Conservation (phyloP, 2,888 invertebrate genomes). For the Lepetodrilus schrolli region DNA sequence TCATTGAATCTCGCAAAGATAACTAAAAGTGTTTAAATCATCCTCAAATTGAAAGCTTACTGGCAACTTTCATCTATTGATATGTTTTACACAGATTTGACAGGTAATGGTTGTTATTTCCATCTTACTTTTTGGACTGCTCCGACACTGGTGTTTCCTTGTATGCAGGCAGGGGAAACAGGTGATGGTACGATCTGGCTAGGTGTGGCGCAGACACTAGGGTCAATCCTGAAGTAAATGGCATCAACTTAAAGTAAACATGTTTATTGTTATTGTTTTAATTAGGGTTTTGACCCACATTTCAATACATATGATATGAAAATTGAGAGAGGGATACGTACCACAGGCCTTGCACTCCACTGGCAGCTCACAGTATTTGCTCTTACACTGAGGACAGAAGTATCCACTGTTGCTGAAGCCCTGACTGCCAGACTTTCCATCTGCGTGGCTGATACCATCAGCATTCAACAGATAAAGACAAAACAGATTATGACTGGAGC, state of each 20-base stretch:
- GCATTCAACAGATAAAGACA: too few species aligned
- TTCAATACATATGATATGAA: too few species aligned
- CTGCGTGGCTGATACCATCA: slow-evolving; percentile 91
- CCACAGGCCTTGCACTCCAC: slow-evolving; percentile 96
- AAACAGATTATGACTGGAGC: too few species aligned
- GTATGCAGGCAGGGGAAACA: slow-evolving; percentile 93
- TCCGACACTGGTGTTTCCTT: slow-evolving; percentile 79
- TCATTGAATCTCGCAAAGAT: too few species aligned
- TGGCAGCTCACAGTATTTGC: slow-evolving; percentile 98
- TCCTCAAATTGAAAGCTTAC: not conserved
- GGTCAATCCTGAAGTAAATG: slow-evolving; percentile 81
- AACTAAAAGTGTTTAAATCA: not conserved
- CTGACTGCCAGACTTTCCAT: slow-evolving; percentile 74
- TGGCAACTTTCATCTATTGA: not conserved
- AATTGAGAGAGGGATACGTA: slow-evolving; percentile 55
- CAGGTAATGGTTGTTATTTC: not conserved
- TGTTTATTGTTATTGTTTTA: too few species aligned
- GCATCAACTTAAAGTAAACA: not conserved
- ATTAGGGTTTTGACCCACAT: too few species aligned
- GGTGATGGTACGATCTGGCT: slow-evolving; percentile 96
- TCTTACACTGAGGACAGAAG: slow-evolving; percentile 87
- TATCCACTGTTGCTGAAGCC: slow-evolving; percentile 75
- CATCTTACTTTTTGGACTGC: not conserved
- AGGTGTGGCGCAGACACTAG: slow-evolving; percentile 98
- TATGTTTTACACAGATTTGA: not conserved